Evolutionary conservation across 2,888 invertebrate species (phyloP).

Genomic region (Galerucella nymphaeae): DNA sequence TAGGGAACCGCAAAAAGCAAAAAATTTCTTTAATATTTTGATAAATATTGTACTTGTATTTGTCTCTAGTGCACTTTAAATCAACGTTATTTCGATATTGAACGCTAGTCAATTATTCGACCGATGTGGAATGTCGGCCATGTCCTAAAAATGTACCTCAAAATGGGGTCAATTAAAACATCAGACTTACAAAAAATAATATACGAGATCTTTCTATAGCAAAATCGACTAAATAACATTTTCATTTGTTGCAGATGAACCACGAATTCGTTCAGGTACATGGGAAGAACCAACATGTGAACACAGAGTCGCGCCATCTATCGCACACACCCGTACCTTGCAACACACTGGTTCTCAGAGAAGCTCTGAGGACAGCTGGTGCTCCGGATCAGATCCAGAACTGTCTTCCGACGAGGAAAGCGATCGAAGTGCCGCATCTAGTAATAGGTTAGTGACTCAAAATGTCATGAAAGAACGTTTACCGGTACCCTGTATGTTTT

Average conservation of each 20-base stretch:
- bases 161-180: slow-evolving; percentile 17
- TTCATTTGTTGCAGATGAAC: slow-evolving; percentile 75
- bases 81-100: slow-evolving; percentile 9
- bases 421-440: slow-evolving; percentile 66
- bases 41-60: background rate
- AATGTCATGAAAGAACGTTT: too few species aligned
- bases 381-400: slow-evolving; percentile 73
- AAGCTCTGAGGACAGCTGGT: slow-evolving; percentile 75
- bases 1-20: too few species aligned
- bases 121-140: slow-evolving; percentile 21
- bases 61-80: background rate
- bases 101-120: slow-evolving; percentile 26
- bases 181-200: background rate
- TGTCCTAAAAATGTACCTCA: slow-evolving; percentile 5
- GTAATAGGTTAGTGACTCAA: slow-evolving; percentile 67
- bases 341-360: slow-evolving; percentile 62
- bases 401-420: slow-evolving; percentile 75
- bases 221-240: too few species aligned
- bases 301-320: slow-evolving; percentile 67
- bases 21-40: too few species aligned
- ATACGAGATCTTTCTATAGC: background rate
- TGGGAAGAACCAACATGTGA: slow-evolving; percentile 78
- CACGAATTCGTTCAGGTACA: slow-evolving; percentile 79
- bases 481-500: too few species aligned
- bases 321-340: slow-evolving; percentile 66